Evolutionary conservation across 1,140 invertebrate genomes (phyloP).

Genomic region (Macrobrachium rosenbergii): DNA sequence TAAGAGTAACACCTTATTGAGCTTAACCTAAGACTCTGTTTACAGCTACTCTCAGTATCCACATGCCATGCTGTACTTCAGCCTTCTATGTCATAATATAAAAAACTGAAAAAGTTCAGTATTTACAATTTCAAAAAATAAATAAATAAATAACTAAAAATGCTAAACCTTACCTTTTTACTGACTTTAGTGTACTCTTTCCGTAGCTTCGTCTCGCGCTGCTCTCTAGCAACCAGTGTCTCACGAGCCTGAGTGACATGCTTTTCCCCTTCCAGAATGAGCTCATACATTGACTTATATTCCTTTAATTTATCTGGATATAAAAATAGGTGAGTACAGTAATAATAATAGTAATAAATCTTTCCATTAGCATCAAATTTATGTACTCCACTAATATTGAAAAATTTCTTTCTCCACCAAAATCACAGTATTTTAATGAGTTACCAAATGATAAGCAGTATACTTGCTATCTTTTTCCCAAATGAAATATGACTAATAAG

Average conservation of each 20-base stretch:
- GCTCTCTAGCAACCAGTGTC: slow-evolving; percentile 71
- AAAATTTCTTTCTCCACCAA: too few species aligned
- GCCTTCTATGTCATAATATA: too few species aligned
- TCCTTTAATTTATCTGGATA: slow-evolving; percentile 72
- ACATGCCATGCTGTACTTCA: too few species aligned
- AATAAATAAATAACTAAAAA: not conserved
- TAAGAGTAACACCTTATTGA: too few species aligned
- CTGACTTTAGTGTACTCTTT: slow-evolving; percentile 73
- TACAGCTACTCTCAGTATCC: too few species aligned
- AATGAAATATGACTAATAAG: too few species aligned
- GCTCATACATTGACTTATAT: slow-evolving; percentile 73
- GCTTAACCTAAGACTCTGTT: too few species aligned
- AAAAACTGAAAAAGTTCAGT: too few species aligned
- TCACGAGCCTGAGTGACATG: slow-evolving; percentile 72
- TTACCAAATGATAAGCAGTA: too few species aligned
- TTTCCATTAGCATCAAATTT: not conserved
- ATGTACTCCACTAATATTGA: not conserved
- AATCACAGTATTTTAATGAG: too few species aligned
- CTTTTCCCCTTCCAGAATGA: slow-evolving; percentile 74
- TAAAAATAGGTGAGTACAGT: not conserved
- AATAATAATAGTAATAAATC: not conserved
- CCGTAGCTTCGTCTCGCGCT: slow-evolving; percentile 71
- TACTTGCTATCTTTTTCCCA: too few species aligned
- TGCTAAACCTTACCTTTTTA: slow-evolving; percentile 68
- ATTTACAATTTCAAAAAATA: not conserved